Base-by-base conservation (phyloP, 2,113 vertebrate genomes). In the Labrus mixtus region DNA sequence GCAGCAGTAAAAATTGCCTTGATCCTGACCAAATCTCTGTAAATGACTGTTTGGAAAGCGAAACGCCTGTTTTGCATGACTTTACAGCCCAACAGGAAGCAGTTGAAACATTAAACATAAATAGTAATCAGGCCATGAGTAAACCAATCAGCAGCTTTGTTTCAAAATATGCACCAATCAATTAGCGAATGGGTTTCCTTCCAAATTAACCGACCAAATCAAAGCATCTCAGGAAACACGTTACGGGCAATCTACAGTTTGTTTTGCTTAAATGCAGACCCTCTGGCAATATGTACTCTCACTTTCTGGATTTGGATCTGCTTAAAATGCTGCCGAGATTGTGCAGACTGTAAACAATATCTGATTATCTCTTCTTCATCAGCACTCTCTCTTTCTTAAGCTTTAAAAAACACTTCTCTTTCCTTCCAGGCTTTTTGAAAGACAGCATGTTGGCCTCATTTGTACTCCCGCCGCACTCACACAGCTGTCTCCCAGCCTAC, bases 101-200 rank as follows among this genome's bases (percentile, higher is more conserved):
- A 15, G 67, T 87, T 89, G 79, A 84, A 88, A 89, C 78, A 22
- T 45, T 67, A 92, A 51, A 94, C 86, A 85, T 93, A 94, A 95
- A 94, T 89, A 94, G 82, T 74, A 93, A 94, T 94, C 93, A 92
- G 76, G 82, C 68, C 77, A 75, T 64, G 64, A 87, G 87, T 92
- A 91, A 94, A 93, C 91, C 90, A 94, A 91, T 92, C 93, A 90
- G 90, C 80, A 76, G 74, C 84, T 66, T 86, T 84, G 85, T 90
- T 91, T 90, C 79, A 73, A 89, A 89, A 85, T 85, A 76, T 77
- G 85, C 86, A 76, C 70, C 83, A 88, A 94, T 92, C 85, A 91
- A 92, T 94, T 93, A 93, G 87, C 60, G 79, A 83, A 84, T 89
- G 82, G 72, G 85, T 93, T 93, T 92, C 86, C 90, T 89, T 91